Base-by-base conservation (phyloP, 2,113 vertebrate species). In the Phaethon lepturus region DNA sequence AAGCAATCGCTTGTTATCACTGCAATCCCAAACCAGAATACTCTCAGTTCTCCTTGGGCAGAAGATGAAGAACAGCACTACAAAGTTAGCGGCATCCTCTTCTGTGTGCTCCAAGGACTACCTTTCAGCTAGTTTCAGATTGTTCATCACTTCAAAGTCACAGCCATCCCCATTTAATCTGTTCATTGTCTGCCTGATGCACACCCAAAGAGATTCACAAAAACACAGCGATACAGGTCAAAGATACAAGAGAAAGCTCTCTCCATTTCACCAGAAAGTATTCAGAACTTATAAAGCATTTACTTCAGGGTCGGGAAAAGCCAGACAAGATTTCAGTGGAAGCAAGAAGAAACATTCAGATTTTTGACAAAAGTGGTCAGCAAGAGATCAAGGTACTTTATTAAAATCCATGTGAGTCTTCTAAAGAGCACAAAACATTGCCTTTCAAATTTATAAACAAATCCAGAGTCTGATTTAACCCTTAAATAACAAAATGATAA, bases 271-370 rank as follows among this genome's bases (percentile, higher is more conserved):
- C 53, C 69, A 35, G 15, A 22, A 79, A 18, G 12, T 45, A 47
- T 71, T 68, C 33, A 72, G 40, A 23, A 42, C 4, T 18, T 92
- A 40, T 5, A 49, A 67, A 63, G 42, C 17, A 83, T 68, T 84
- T 78, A 91, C 82, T 62, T 75, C 24, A 78, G 64, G 90, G 85
- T 88, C 91, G 92, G 63, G 44, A 75, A 80, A 94, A 94, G 35
- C 9, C 76, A 95, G 62, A 93, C 28, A 81, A 63, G 19, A 68
- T 28, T 83, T 22, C 55, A 69, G 47, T 31, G 20, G 23, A 75
- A 84, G 62, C 35, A 92, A 84, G 35, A 93, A 58, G 56, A 79
- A 90, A 78, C 13, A 72, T 53, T 52, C 23, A 14, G 26, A 17
- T 72, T 74, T 94, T 73, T 47, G 55, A 89, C 19, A 86, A 84